These are phyloP conservation scores for Popillia japonica DNA, from an alignment of 1,140 invertebrate genomes.

Conservation along the genomic window DNA sequence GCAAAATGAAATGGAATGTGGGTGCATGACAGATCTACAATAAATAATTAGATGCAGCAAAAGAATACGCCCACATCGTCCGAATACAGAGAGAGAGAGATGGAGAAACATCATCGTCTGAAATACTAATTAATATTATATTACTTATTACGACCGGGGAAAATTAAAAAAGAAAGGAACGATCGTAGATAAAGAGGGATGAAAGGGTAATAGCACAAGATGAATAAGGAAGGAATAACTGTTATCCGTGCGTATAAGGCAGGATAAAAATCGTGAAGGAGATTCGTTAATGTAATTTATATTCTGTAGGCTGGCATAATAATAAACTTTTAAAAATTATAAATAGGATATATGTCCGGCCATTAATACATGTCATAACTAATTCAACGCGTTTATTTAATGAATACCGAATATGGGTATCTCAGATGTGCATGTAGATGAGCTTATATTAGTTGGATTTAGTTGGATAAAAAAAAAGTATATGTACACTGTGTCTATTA, in stretches of 20 bases:
- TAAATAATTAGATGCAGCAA: slow-evolving; percentile 32
- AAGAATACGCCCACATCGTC: slow-evolving; percentile 11
- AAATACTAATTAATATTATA: slow-evolving; percentile 36
- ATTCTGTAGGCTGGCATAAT: slow-evolving; percentile 26
- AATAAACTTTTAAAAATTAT: slow-evolving; percentile 34
- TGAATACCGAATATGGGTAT: slow-evolving; percentile 18
- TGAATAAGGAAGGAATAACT: not conserved
- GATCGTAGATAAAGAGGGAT: not conserved
- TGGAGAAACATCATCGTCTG: not conserved
- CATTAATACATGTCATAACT: slow-evolving; percentile 33
- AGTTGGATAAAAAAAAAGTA: no score
- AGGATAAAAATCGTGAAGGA: not conserved
- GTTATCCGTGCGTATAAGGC: not conserved
- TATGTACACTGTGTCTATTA: no score
- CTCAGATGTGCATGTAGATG: not conserved
- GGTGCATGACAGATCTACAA: slow-evolving; percentile 26
- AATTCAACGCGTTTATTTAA: slow-evolving; percentile 27
- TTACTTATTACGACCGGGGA: slow-evolving; percentile 6
- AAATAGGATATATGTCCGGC: slow-evolving; percentile 29
- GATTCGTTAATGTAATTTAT: slow-evolving; percentile 35
- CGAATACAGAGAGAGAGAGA: no score
- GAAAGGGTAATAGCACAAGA: not conserved
- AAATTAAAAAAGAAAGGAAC: slow-evolving; percentile 9
- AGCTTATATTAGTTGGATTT: no score
- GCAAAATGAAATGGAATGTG: slow-evolving; percentile 27